phyloP scores from a whole-genome alignment of 2,888 invertebrate genomes.

The Epsilonema sp. region DNA sequence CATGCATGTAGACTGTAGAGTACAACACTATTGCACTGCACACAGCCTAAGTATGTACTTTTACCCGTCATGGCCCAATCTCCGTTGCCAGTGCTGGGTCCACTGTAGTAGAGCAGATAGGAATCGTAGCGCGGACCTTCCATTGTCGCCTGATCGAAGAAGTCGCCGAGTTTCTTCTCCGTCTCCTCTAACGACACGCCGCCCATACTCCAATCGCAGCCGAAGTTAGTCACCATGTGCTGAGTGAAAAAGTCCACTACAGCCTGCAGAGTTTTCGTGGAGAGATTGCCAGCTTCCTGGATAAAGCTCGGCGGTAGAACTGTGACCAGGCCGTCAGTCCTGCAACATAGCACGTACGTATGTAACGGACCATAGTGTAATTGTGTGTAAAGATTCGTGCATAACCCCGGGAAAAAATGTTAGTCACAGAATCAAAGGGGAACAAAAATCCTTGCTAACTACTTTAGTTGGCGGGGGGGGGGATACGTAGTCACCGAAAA shows the following conservation, averaged over 20 bases:
- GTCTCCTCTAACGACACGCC: slow-evolving; percentile 20
- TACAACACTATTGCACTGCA: too few species aligned
- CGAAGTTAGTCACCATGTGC: slow-evolving; percentile 30
- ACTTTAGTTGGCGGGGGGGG: too few species aligned
- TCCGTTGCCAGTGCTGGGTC: slow-evolving; percentile 28
- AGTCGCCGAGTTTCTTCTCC: slow-evolving; percentile 9
- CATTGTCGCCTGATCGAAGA: slow-evolving; percentile 25
- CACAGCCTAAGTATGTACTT: too few species aligned
- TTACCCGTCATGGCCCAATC: slow-evolving; percentile 32
- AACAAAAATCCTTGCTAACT: too few species aligned
- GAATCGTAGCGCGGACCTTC: slow-evolving; percentile 31
- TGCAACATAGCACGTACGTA: slow-evolving; percentile 12
- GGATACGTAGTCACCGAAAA: too few species aligned
- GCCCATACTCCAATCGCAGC: slow-evolving; percentile 30
- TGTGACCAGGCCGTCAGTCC: slow-evolving; percentile 17
- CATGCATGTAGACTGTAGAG: too few species aligned
- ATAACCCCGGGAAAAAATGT: too few species aligned
- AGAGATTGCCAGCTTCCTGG: slow-evolving; percentile 21
- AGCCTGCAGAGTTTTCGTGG: slow-evolving; percentile 23
- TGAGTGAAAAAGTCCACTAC: slow-evolving; percentile 27
- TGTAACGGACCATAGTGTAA: too few species aligned
- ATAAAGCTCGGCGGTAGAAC: slow-evolving; percentile 20
- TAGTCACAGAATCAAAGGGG: too few species aligned
- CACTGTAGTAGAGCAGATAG: slow-evolving; percentile 30
- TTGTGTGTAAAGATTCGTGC: too few species aligned